These are phyloP conservation scores for Euwallacea similis DNA, from an alignment of 1,140 invertebrate species.

Conservation along the genomic window DNA sequence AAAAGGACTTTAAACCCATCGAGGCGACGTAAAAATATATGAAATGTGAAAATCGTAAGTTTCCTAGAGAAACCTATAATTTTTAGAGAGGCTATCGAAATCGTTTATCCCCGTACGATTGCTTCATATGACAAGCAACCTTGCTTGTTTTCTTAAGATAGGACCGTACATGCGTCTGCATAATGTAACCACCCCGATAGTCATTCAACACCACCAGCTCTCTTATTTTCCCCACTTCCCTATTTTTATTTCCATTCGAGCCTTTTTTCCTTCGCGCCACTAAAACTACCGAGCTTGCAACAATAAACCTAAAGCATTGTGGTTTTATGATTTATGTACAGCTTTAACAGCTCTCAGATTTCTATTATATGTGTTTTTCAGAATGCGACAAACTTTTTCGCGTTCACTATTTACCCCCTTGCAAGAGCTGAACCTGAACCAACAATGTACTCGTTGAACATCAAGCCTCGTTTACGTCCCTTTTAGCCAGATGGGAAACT, in stretches of 20 bases:
- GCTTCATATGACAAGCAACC: constrained; percentile 34
- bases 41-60: constrained; percentile 30
- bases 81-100: constrained; percentile 16
- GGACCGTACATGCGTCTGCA: constrained; percentile 30
- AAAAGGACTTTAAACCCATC: constrained; percentile 7
- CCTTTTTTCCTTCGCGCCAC: constrained; percentile 28
- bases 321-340: constrained; percentile 35
- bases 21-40: constrained; percentile 14
- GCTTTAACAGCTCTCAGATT: constrained; percentile 35
- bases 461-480: constrained; percentile 27
- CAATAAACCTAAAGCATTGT: constrained; percentile 35
- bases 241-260: constrained; percentile 24
- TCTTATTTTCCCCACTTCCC: constrained; percentile 18
- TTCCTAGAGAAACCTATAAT: constrained; percentile 31
- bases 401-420: constrained; percentile 29
- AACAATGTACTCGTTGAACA: constrained; percentile 33
- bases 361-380: constrained; percentile 33
- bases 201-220: constrained; percentile 21
- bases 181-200: constrained; percentile 29
- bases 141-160: constrained; percentile 35
- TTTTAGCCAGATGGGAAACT: constrained; percentile 28
- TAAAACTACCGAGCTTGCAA: constrained; percentile 25
- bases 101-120: constrained; percentile 30
- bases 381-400: constrained; percentile 31
- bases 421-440: constrained; percentile 26